A percentile compares a stretch with the other conserved stretches of the same genome.
These are phyloP conservation scores for Ceriagrion tenellum DNA, from an alignment of 2,888 invertebrate species.

Conservation along the genomic window DNA sequence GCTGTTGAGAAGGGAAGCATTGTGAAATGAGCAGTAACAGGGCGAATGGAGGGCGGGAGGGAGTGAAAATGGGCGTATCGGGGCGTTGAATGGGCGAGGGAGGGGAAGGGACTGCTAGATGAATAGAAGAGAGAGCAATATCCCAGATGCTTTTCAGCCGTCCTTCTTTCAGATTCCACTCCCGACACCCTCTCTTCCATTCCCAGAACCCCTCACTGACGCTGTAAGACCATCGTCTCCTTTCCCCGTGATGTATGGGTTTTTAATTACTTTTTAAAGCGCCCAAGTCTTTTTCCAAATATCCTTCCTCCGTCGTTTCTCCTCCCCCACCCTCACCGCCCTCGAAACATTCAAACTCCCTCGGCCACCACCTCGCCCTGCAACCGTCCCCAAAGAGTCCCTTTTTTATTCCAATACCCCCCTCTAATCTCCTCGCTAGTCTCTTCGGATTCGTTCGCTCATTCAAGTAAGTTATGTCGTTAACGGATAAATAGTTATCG, in stretches of 20 bases:
- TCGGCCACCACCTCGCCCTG: not conserved
- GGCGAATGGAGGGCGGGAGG: not conserved
- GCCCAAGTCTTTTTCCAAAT: slow-evolving; percentile 52
- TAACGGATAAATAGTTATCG: not conserved
- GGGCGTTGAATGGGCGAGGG: slow-evolving; percentile 11
- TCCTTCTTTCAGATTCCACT: slow-evolving; percentile 15
- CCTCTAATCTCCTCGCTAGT: slow-evolving; percentile 17
- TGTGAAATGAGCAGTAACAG: slow-evolving; percentile 15
- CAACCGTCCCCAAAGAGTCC: not conserved
- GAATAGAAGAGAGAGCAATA: slow-evolving; percentile 34
- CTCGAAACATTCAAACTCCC: slow-evolving; percentile 3
- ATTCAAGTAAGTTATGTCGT: slow-evolving; percentile 32
- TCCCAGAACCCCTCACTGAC: not conserved
- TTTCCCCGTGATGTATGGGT: slow-evolving; percentile 69
- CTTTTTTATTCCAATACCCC: not conserved
- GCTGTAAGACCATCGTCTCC: slow-evolving; percentile 29
- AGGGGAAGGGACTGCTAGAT: not conserved
- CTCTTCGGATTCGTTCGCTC: slow-evolving; percentile 26
- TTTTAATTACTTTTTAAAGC: slow-evolving; percentile 71
- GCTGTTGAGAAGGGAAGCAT: slow-evolving; percentile 28
- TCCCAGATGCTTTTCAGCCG: slow-evolving; percentile 48
- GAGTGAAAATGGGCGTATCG: slow-evolving; percentile 54
- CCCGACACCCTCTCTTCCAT: slow-evolving; percentile 25
- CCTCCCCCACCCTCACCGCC: not conserved
- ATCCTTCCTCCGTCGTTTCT: not conserved